Evolutionary conservation across 2,113 vertebrate genomes (phyloP).

Genomic region (Guaruba guarouba): DNA sequence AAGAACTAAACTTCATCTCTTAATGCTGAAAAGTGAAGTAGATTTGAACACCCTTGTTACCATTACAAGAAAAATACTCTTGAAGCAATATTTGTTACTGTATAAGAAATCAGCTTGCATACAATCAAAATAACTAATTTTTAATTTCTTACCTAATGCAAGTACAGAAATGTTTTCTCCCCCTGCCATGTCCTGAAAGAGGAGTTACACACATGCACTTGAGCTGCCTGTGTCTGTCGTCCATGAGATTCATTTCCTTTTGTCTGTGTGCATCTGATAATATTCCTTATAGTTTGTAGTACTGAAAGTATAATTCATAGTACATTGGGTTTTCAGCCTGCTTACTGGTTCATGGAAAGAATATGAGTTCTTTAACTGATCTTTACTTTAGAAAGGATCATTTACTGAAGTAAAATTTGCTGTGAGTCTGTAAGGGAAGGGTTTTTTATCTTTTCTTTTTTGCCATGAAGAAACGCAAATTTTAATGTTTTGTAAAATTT

Average conservation of each 20-base stretch:
- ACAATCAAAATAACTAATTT: background rate
- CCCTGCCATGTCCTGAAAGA: background rate
- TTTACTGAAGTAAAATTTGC: background rate
- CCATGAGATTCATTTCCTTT: background rate
- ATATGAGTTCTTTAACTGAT: background rate
- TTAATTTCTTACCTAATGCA: background rate
- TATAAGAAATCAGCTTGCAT: background rate
- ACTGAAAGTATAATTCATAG: background rate
- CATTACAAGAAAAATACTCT: background rate
- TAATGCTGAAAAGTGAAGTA: background rate
- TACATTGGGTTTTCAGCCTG: background rate
- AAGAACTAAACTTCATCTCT: background rate
- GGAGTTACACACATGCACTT: background rate
- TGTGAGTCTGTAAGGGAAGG: background rate
- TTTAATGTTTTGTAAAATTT: background rate
- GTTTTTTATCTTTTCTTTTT: accelerated
- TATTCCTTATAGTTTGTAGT: background rate
- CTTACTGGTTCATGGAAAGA: background rate
- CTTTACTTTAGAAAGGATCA: background rate
- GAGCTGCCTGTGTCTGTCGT: background rate
- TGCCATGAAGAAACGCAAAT: background rate
- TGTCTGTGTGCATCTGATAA: background rate
- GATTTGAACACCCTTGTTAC: background rate
- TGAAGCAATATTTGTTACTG: background rate
- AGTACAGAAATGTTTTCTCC: background rate